Evolutionary conservation across 2,797 vertebrate species (phyloP).

Genomic region (Hozukius guyotensis): DNA sequence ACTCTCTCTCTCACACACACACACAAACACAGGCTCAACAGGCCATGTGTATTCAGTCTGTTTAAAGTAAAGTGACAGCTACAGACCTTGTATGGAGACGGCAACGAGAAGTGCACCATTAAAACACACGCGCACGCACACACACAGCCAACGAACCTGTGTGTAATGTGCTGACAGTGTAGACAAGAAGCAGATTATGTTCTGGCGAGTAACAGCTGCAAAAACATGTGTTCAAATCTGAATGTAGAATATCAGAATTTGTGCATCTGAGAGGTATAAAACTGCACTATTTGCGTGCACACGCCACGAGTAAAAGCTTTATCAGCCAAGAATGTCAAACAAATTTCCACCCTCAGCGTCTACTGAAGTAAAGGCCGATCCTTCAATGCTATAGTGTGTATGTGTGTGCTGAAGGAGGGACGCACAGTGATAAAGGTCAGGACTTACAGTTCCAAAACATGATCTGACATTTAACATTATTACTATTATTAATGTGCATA

Average conservation of each 20-base stretch:
- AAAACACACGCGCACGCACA: constrained; percentile 5
- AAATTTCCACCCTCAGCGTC: constrained; percentile 35
- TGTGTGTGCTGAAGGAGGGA: constrained; percentile 54
- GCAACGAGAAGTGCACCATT: constrained; percentile 15
- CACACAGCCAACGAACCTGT: background rate
- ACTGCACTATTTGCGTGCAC: background rate
- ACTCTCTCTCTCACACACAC: background rate
- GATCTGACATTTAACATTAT: background rate
- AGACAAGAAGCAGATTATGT: constrained; percentile 60
- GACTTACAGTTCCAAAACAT: background rate
- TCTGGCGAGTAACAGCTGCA: constrained; percentile 25
- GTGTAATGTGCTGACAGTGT: constrained; percentile 15
- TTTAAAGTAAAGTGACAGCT: constrained; percentile 74
- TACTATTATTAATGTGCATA: background rate
- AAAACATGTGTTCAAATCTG: background rate
- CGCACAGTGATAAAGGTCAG: constrained; percentile 8
- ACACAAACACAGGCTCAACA: background rate
- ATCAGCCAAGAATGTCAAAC: constrained; percentile 48
- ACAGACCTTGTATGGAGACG: constrained; percentile 71
- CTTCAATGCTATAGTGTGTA: background rate
- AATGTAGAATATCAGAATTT: background rate
- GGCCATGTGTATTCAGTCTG: constrained; percentile 57
- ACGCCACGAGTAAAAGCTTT: constrained; percentile 1
- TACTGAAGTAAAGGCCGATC: constrained; percentile 27
- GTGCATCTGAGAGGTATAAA: background rate